Evolutionary conservation across 2,888 invertebrate species (phyloP), one percentile per base, ranked within the genome.

Genomic region (Drosophila fulvimacula): DNA sequence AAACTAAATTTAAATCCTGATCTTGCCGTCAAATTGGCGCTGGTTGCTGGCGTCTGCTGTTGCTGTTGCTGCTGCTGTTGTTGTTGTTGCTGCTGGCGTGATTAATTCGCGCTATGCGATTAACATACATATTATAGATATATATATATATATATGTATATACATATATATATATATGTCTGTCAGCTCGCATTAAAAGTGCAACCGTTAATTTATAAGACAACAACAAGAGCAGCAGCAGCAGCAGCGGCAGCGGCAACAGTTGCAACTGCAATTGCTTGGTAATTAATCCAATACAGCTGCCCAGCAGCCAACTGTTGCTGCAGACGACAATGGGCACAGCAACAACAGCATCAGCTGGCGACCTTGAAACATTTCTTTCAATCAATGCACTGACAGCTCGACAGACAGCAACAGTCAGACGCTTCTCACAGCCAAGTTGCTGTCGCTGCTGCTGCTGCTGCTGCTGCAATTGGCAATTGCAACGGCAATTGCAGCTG

Each of bases 181-280:
- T 77, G 82, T 87, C 88, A 83, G 76, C 73, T 81, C 71, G 79
- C 78, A 79, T 82, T 79, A 73, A 78, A 75, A 82, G 64, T 82
- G 81, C 79, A 85, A 88, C 81, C 77, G 88, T 80, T 88, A 85
- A 88, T 89, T 87, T 88, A 82, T 67, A 79, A 73, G 77, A 81
- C 80, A 85, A 79, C 72, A 75, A 60, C 44, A 60, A 44, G 59
- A 32, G 2, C 49, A 48, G 13, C 60, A 46, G 48, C 67, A 60
- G 4, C 56, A 21, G 10, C 30, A 2, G 30, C 30, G 2, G 17
- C 46, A 30, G 51, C 51, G 68, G 48, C 64, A 52, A 19, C 60
- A 69, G 55, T 76, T 73, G 71, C 72, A 76, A 68, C 53, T 62
- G 70, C 73, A 70, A 56, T 72, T 72, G 75, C 75, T 67, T 71